Base-by-base conservation (phyloP, 2,888 invertebrate genomes). In the Eudemis profundana region DNA sequence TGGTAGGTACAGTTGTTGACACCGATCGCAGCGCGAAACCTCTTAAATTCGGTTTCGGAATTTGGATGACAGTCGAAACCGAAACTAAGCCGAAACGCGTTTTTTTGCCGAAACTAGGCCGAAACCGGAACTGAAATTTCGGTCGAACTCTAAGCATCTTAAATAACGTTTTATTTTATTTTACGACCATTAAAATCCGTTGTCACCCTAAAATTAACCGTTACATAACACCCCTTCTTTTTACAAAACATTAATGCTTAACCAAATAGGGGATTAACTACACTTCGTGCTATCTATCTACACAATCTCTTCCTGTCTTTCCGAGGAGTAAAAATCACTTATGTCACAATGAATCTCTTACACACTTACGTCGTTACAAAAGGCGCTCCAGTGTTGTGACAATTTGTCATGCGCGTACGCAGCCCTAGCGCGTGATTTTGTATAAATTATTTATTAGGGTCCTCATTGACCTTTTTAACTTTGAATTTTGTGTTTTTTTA, bases 251-350 rank as follows among this genome's bases (percentile, higher is more conserved):
- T 17, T 56, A 61, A 67, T 46, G 68, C 61, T 64, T 60, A 69
- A 75, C 75, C 67, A 70, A 77, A 78, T 75, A 78, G 77, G 74
- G 84, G 85, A 86, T 89, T 87, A 87, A 69, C 75, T 72, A 75
- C 78, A 84, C 82, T 81, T 82, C 81, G 78, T 81, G 79, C 75
- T 75, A 75, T 87, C n/a, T 87, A 87, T 85, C 85, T 83, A 78
- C 76, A 76, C 87, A 87, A 89, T 85, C 89, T 81, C 72, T 80
- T 78, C 74, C 76, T 79, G 33, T 10, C 10, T 33, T 8, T 33
- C 33, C 8, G 8, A 10, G 8, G 3, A 33, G 12, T 33, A 33
- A 33, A 33, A 33, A 33, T 7, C 8, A 10, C 33, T 7, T 8
- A 33, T 33, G 33, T 8, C 2, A 1, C 33, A 33, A 10, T 33